Evolutionary conservation across 2,888 invertebrate genomes (phyloP).

Genomic region (Himalopsyche tibetana): DNA sequence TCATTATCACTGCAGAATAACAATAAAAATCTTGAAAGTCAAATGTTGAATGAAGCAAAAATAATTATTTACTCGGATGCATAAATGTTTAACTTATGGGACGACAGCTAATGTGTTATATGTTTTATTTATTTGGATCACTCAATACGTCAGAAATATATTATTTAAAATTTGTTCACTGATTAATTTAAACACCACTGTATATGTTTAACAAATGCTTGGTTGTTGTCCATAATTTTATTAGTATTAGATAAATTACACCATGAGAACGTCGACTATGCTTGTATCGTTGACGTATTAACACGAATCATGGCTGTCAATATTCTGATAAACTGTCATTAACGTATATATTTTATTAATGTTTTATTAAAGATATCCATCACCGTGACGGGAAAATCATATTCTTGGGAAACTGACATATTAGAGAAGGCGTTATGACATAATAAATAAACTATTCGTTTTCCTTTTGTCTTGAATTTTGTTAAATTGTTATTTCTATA

Average conservation of each 20-base stretch:
- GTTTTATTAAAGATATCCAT: background rate
- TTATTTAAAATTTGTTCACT: too few species aligned
- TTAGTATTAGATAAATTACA: background rate
- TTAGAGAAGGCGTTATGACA: background rate
- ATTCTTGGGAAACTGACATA: background rate
- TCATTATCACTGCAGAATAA: too few species aligned
- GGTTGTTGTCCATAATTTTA: background rate
- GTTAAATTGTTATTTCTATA: too few species aligned
- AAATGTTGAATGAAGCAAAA: too few species aligned
- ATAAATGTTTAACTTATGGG: too few species aligned
- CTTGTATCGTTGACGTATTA: background rate
- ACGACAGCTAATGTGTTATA: too few species aligned
- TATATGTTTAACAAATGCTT: background rate
- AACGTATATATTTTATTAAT: background rate
- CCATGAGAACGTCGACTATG: background rate
- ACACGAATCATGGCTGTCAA: slow-evolving; percentile 22
- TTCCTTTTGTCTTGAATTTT: too few species aligned
- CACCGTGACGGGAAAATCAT: background rate
- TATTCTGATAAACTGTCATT: background rate
- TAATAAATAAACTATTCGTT: too few species aligned
- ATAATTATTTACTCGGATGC: too few species aligned
- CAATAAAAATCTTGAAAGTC: too few species aligned
- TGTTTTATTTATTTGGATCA: too few species aligned
- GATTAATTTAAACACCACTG: background rate
- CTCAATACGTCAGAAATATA: too few species aligned